Evolutionary conservation across 2,113 vertebrate genomes (phyloP), one percentile per base, ranked within the genome.

Genomic region (Lophochroa leadbeateri): DNA sequence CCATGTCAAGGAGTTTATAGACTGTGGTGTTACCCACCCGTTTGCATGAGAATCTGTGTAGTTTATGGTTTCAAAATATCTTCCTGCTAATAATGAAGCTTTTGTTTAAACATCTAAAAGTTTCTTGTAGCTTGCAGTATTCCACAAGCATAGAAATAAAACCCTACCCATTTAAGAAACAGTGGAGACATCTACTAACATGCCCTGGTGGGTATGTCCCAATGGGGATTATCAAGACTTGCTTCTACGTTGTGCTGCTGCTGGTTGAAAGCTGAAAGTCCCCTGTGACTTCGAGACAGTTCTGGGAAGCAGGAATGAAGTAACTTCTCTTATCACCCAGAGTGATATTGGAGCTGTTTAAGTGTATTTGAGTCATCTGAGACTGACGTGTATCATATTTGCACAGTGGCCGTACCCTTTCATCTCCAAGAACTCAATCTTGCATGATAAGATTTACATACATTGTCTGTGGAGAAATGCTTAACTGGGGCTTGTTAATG

Each of bases 111-210:
- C 1, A 3, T 77, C 61, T 68, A 6, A 16, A 80, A 80, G 27
- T 80, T 83, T 75, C 29, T 80, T 88, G 58, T 63, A 83, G 61
- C 29, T 86, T 88, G 27, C 55, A 74, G 55, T 70, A 20, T 95
- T 82, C 88, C 93, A 74, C 67, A 74, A 70, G 61, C 57, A 71
- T 3, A 60, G 68, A 92, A 90, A 83, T 77, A 90, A 94, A 92
- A 90, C 85, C 46, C 50, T 58, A 15, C 63, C 71, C 50, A 13
- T 53, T 80, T 90, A 78, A 70, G 49, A 86, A 83, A 80, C 85
- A 95, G 77, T 79, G 33, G 58, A 39, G 43, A 47, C 37, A 68
- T 88, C 61, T 86, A 21, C 82, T 50, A 74, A 68, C 70, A 29
- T 1, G 1, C 71, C 79, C 68, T 81, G 46, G 50, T 82, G 87